Conservation (phyloP, 1,140 invertebrate genomes). For the Odontomachus brunneus region DNA sequence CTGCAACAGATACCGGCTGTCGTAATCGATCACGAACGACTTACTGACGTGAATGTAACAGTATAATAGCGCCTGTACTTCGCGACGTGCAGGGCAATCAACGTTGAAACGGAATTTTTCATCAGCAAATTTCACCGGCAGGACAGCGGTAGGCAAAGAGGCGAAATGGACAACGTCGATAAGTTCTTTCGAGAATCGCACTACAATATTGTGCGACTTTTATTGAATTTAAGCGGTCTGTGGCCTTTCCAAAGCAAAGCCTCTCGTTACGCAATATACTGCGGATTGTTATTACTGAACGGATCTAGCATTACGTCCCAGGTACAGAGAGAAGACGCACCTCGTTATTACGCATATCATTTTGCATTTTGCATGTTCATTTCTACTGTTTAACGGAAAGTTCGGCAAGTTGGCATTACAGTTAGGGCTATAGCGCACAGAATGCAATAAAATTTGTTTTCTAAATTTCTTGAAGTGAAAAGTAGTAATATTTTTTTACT, state of each 20-base stretch:
- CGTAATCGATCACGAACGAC: too few relatives aligned
- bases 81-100: background rate
- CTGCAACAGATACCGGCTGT: too few relatives aligned
- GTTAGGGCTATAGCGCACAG: too few relatives aligned
- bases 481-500: too few relatives aligned
- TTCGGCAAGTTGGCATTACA: too few relatives aligned
- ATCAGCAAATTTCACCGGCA: slow-evolving; percentile 3
- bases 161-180: background rate
- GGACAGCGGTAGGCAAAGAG: background rate
- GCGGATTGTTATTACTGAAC: background rate
- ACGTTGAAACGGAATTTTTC: slow-evolving; percentile 26
- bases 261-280: slow-evolving; percentile 8
- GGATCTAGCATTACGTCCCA: slow-evolving; percentile 23
- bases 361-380: background rate
- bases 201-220: slow-evolving; percentile 9
- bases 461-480: too few relatives aligned
- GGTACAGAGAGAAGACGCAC: background rate
- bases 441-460: too few relatives aligned
- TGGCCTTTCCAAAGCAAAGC: background rate
- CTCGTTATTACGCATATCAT: background rate
- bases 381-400: too few relatives aligned
- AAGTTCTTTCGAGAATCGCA: slow-evolving; percentile 18
- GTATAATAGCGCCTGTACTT: too few relatives aligned
- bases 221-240: slow-evolving; percentile 9
- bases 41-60: too few relatives aligned